A percentile compares a stretch with the other conserved stretches of the same genome.
Evolutionary conservation across 2,888 invertebrate species (phyloP).

Genomic region (Therioaphis trifolii): DNA sequence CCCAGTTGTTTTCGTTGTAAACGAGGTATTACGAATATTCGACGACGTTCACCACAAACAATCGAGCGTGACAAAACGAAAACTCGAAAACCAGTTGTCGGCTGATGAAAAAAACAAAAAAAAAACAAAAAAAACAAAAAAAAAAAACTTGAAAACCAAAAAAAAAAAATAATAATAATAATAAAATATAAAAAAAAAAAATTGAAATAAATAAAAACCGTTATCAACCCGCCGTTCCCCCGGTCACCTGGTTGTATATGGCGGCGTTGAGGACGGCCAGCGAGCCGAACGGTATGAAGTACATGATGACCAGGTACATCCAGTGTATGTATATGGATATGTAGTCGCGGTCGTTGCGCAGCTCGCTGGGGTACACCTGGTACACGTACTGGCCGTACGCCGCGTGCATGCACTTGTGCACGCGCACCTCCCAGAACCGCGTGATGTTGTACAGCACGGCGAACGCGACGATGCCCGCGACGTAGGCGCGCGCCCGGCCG

Average conservation of each 20-base stretch:
- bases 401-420: conserved; percentile 64
- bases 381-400: conserved; percentile 75
- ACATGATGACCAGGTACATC: conserved; percentile 94
- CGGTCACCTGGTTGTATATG: conserved; percentile 85
- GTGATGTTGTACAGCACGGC: conserved; percentile 88
- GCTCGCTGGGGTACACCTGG: conserved; percentile 77
- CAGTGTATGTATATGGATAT: conserved; percentile 91
- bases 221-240: no score
- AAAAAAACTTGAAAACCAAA: no score
- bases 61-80: no score
- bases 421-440: conserved; percentile 70
- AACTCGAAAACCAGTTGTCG: no score
- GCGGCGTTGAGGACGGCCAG: conserved; percentile 90
- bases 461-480: conserved; percentile 82
- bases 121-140: no score
- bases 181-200: no score
- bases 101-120: no score
- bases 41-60: no score
- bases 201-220: no score
- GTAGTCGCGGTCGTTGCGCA: conserved; percentile 80
- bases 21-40: no score
- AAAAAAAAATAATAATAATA: no score
- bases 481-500: conserved; percentile 85
- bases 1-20: no score
- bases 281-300: conserved; percentile 89